Percentiles rank a stretch among this genome's conserved stretches.
Conservation (phyloP, 2,797 vertebrate genomes). For the Sebastes vulpes region DNA sequence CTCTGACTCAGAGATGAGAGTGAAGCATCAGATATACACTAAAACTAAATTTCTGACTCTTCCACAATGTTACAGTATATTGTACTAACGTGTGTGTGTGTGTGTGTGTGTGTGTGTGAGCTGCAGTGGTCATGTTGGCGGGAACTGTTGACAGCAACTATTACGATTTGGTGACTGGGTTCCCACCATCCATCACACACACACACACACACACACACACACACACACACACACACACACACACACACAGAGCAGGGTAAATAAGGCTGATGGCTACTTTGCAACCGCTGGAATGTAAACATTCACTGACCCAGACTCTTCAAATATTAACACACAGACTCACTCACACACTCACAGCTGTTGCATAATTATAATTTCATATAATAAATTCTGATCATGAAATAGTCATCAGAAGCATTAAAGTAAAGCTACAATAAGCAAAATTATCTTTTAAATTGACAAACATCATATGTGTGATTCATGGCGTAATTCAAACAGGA, state of each 20-base stretch:
- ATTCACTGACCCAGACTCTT: slow-evolving; percentile 23
- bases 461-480: too few relatives aligned
- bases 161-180: slow-evolving; percentile 15
- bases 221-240: neutral
- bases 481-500: too few relatives aligned
- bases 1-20: too few relatives aligned
- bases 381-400: neutral
- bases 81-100: neutral
- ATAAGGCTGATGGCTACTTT: slow-evolving; percentile 25
- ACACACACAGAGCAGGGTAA: neutral
- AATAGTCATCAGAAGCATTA: neutral
- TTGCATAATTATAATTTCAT: neutral
- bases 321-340: slow-evolving; percentile 18
- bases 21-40: too few relatives aligned
- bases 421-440: neutral
- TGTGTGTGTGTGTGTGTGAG: neutral
- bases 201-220: neutral
- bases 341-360: neutral
- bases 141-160: slow-evolving; percentile 11
- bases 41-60: too few relatives aligned
- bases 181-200: neutral
- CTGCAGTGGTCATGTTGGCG: slow-evolving; percentile 10
- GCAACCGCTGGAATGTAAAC: slow-evolving; percentile 37
- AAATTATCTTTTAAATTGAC: too few relatives aligned
- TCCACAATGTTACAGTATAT: too few relatives aligned